Evolutionary conservation across 1,140 invertebrate species (phyloP), one percentile per base, ranked within the genome.

Genomic region (Olivierus martensii): DNA sequence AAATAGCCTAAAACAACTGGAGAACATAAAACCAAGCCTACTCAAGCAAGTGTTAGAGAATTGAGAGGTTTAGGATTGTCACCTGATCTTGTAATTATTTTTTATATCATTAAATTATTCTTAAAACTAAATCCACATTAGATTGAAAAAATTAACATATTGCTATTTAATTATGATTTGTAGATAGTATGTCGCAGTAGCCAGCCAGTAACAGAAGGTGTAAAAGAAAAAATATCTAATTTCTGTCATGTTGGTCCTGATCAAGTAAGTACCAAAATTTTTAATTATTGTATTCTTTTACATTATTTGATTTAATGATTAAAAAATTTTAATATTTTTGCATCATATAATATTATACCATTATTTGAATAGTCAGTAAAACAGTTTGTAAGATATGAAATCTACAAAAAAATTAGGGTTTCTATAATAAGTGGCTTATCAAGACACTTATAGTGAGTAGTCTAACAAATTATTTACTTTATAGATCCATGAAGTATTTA

Each of bases 11-110:
- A 28, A 28, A 28, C 28, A 28, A 28, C 88, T 2, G 92, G 92
- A 12, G 94, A 99, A 70, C 82, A 91, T 14, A 99, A 99, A 74
- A 98, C 94, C 3, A 99, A 99, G 70, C 95, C 95, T 18, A 98
- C 94, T 14, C 96, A 99, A 71, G 82, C 87, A 3, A 93, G 90
- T 56, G 89, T 99, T 2, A 72, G 88, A 56, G 90, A 96, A 70
- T 68, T 97, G 3, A 73, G 93, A 56, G 89, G 89, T 6, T 73
- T 94, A 21, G 95, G 95, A 5, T 69, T 99, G 19, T 85, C 83
- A n/a, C 93, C 96, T 0, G 95, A 99, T 73, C 73, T 99, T 44
- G 66, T 77, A 59, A 69, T 60, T 49, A 43, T 43, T 43, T 43
- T 6, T 43, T 43, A 18, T 0, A 43, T 43, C 9, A 28, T 28